These are phyloP conservation scores for Craseonycteris thonglongyai DNA, from an alignment of 2,113 vertebrate species.

Conservation along the genomic window DNA sequence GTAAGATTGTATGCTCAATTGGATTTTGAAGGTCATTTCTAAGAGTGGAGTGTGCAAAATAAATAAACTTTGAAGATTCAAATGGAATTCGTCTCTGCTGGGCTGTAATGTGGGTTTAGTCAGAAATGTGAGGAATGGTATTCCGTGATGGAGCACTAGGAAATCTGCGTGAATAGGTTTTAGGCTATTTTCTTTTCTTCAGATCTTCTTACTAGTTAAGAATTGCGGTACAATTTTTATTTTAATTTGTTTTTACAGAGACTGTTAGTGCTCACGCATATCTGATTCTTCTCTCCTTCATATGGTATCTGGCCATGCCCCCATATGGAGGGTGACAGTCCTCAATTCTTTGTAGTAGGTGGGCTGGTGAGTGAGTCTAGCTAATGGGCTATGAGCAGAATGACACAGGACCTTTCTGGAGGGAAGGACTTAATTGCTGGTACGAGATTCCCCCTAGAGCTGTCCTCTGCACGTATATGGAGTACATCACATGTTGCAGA, in stretches of 20 bases:
- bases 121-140: not conserved
- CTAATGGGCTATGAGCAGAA: not conserved
- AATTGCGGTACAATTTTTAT: not conserved
- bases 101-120: constrained; percentile 8
- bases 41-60: constrained; percentile 24
- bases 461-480: not conserved
- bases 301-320: too few species aligned
- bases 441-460: fast-evolving
- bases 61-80: constrained; percentile 63
- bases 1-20: constrained; percentile 12
- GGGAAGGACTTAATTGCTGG: not conserved
- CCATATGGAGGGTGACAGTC: not conserved
- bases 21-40: constrained; percentile 61
- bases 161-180: not conserved
- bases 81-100: constrained; percentile 41
- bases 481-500: not conserved
- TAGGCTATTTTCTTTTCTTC: constrained; percentile 15
- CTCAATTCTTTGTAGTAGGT: not conserved
- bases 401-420: not conserved
- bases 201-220: constrained; percentile 11
- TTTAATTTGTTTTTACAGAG: not conserved
- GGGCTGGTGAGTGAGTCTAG: not conserved
- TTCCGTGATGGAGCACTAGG: not conserved
- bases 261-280: not conserved
- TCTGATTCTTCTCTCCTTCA: not conserved